phyloP scores from a whole-genome alignment of 1,140 invertebrate species.

The Phthorimaea operculella region DNA sequence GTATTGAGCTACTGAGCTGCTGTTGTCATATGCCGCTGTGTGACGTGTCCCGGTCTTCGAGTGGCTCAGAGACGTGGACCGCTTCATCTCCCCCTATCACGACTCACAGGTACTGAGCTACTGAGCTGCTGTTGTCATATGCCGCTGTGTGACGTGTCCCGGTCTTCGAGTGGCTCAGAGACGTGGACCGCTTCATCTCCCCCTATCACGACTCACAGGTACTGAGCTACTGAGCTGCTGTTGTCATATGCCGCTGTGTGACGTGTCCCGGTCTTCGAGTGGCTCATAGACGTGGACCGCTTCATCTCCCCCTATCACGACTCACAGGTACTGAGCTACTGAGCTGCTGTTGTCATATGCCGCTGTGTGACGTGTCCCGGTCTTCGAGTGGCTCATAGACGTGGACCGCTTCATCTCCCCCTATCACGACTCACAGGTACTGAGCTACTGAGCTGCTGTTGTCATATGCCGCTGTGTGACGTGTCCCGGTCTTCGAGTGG shows the following conservation, averaged over 20 bases:
- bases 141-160: slow-evolving; percentile 77
- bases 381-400: slow-evolving; percentile 73
- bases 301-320: slow-evolving; percentile 76
- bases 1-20: slow-evolving; percentile 75
- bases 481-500: slow-evolving; percentile 73
- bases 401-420: slow-evolving; percentile 74
- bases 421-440: slow-evolving; percentile 69
- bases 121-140: no score
- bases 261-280: slow-evolving; percentile 72
- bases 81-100: slow-evolving; percentile 75
- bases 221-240: slow-evolving; percentile 74
- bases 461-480: slow-evolving; percentile 76
- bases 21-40: slow-evolving; percentile 77
- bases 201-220: slow-evolving; percentile 71
- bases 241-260: slow-evolving; percentile 76
- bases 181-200: slow-evolving; percentile 73
- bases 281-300: slow-evolving; percentile 74
- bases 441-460: slow-evolving; percentile 76
- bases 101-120: slow-evolving; percentile 66
- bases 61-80: slow-evolving; percentile 75
- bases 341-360: slow-evolving; percentile 78
- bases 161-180: slow-evolving; percentile 72
- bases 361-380: slow-evolving; percentile 77
- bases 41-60: slow-evolving; percentile 72
- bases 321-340: slow-evolving; percentile 71